Percentiles rank a stretch among this genome's conserved stretches.
These are phyloP conservation scores for Cassiopea xamachana DNA, from an alignment of 30 jellyfish, hydroid and myxozoan species.

Conservation along the genomic window DNA sequence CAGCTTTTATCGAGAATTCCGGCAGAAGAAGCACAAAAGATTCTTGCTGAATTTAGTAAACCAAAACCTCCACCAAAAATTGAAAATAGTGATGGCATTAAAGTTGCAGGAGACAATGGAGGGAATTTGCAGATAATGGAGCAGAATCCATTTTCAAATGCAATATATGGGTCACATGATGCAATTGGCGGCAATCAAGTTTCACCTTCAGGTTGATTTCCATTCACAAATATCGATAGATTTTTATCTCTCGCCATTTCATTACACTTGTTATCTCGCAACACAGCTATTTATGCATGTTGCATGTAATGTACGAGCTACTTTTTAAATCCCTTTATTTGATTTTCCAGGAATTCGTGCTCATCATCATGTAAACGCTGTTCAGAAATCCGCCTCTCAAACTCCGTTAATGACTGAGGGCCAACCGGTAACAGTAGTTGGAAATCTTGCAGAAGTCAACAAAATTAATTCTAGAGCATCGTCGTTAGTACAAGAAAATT, in stretches of 20 bases:
- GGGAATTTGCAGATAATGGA: slow-evolving; percentile 60
- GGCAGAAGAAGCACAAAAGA: slow-evolving; percentile 65
- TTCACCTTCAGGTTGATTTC: background rate
- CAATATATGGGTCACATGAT: slow-evolving; percentile 36
- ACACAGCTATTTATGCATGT: too few relatives aligned
- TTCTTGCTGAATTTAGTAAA: slow-evolving; percentile 55
- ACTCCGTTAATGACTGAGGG: slow-evolving; percentile 55
- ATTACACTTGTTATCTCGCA: too few relatives aligned
- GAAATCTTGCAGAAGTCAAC: slow-evolving; percentile 42
- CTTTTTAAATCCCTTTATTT: background rate
- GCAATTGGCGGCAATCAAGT: slow-evolving; percentile 7
- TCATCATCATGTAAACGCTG: background rate
- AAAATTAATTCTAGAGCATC: slow-evolving; percentile 10
- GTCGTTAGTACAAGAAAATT: background rate
- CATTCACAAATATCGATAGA: background rate
- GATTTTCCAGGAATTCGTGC: background rate
- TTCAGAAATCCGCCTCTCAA: slow-evolving; percentile 13
- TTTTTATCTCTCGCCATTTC: too few relatives aligned
- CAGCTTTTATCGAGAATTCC: slow-evolving; percentile 59
- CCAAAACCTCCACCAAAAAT: slow-evolving; percentile 63
- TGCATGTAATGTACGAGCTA: too few relatives aligned
- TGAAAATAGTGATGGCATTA: slow-evolving; percentile 67
- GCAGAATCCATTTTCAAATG: slow-evolving; percentile 70
- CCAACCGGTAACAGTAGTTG: slow-evolving; percentile 69
- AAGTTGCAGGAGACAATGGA: slow-evolving; percentile 64